Evolutionary conservation across 2,797 vertebrate species (phyloP), one percentile per base, ranked within the genome.

Genomic region (Hippoglossus hippoglossus): DNA sequence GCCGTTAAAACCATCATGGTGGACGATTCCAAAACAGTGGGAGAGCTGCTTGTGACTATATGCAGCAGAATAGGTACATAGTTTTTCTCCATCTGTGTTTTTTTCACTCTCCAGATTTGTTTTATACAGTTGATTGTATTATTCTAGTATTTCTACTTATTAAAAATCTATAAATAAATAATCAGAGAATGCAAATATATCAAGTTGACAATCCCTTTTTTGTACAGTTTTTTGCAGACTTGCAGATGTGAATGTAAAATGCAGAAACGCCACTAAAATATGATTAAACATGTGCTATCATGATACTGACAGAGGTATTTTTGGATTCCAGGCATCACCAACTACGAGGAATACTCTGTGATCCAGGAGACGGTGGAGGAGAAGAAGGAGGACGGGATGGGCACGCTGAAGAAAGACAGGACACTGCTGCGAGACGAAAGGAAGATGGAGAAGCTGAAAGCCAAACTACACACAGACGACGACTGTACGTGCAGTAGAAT

Each of bases 391-490:
- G 98, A 99, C 4, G 94, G 95, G 34, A 97, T 94, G 21, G 98
- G 97, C 0, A 99, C 98, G 0, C 91, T 99, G 61, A 98, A 98
- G 89, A 99, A 99, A 80, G 98, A 99, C 54, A 92, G 98, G 71
- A 98, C 98, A 0, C 87, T 99, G 47, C 91, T 98, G 67, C 91
- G 98, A 19, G 98, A 99, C 0, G 98, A 99, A 90, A 95, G 96
- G 78, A 99, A 99, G 85, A 99, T 99, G 98, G 98, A 99, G 93
- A 99, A 99, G 84, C 91, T 99, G 65, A 99, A 99, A 91, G 98
- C 98, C 60, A 99, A 99, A 80, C 95, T 99, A 16, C 98, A 99
- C 82, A 99, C 98, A 0, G 98, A 99, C 10, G 98, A 99, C n/a
- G 98, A 99, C 56, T 51, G 98, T 99, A 86, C 96, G 98, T 96